A percentile compares a stretch with the other conserved stretches of the same genome.
phyloP scores from a whole-genome alignment of 2,888 invertebrate genomes.

The Trachelus troglodyta region DNA sequence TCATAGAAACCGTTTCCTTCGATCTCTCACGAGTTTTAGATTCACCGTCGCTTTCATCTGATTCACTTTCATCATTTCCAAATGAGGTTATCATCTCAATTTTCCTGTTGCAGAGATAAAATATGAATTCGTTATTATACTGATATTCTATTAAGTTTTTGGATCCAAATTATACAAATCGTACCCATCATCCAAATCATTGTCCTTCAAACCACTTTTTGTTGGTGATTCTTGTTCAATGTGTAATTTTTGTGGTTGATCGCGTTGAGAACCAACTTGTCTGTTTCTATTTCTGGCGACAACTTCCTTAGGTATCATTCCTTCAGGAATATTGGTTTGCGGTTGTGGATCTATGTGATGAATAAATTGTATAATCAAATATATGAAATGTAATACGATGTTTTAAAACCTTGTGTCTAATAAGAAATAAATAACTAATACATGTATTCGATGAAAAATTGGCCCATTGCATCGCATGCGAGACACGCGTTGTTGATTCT shows the following conservation, averaged over 20 bases:
- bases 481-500: conserved; percentile 32
- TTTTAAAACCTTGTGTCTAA: conserved; percentile 13
- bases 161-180: conserved; percentile 14
- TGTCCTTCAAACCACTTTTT: conserved; percentile 46
- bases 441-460: conserved; percentile 44
- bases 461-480: conserved; percentile 46
- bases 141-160: conserved; percentile 2
- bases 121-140: conserved; percentile 13
- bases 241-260: conserved; percentile 42
- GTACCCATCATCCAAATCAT: conserved; percentile 68
- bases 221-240: conserved; percentile 43
- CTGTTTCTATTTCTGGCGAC: conserved; percentile 60
- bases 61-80: conserved; percentile 67
- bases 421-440: conserved; percentile 15
- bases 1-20: conserved; percentile 8
- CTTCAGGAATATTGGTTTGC: conserved; percentile 59
- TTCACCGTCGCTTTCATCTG: conserved; percentile 50
- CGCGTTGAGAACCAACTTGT: conserved; percentile 46
- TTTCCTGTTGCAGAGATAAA: conserved; percentile 62
- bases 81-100: conserved; percentile 72
- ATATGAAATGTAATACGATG: background rate
- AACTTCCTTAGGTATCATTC: conserved; percentile 63
- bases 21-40: conserved; percentile 27
- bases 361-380: background rate
- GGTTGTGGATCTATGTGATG: conserved; percentile 48